Conservation (phyloP, 2,888 invertebrate species). For the Hetaerina titia region DNA sequence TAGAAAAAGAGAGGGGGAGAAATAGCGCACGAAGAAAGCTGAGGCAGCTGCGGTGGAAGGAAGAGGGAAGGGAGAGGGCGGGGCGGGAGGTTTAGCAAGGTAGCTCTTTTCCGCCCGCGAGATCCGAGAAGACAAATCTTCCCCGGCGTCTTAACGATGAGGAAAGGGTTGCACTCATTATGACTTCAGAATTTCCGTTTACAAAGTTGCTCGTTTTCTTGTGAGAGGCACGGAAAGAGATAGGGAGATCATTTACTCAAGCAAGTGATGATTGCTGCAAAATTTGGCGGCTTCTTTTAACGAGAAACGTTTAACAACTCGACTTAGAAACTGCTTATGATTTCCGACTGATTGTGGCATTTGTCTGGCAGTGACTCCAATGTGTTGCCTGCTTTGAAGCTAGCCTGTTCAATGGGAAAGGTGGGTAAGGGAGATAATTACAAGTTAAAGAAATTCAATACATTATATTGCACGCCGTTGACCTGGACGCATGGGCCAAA, state of each 20-base stretch:
- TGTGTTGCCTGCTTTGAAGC: background rate
- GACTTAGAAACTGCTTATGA: background rate
- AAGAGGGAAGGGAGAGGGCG: background rate
- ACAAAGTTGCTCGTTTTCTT: conserved; percentile 16
- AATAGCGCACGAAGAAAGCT: background rate
- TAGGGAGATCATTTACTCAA: background rate
- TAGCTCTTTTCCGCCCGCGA: background rate
- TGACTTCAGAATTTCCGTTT: background rate
- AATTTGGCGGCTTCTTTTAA: background rate
- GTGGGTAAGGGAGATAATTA: no score
- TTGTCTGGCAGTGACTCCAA: background rate
- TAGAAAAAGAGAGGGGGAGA: background rate
- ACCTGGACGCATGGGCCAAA: no score
- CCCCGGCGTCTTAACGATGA: background rate
- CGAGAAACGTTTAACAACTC: background rate
- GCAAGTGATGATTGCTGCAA: background rate
- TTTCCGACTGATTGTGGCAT: background rate
- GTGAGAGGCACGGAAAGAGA: background rate
- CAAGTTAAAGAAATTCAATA: no score
- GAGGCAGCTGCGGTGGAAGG: background rate
- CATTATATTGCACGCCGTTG: no score
- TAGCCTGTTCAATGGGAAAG: background rate
- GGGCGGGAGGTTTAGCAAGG: background rate
- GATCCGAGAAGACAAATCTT: conserved; percentile 12
- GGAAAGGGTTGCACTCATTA: conserved; percentile 24